A percentile compares a stretch with the other conserved stretches of the same genome.
These are phyloP conservation scores for Serripes groenlandicus DNA, from an alignment of 2,888 invertebrate species.

Conservation along the genomic window DNA sequence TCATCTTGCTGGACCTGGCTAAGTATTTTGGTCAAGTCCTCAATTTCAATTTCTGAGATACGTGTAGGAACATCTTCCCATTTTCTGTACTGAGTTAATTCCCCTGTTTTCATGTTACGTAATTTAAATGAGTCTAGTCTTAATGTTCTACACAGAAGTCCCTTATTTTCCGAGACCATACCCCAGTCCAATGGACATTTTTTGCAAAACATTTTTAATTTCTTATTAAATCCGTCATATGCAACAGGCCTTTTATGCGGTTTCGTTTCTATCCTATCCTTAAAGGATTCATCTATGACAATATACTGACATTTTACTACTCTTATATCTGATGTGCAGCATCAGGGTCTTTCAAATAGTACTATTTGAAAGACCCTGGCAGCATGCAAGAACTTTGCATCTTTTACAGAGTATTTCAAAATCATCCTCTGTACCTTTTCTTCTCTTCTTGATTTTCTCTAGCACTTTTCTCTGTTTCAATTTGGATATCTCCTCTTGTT, in stretches of 20 bases:
- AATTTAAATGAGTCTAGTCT: no score
- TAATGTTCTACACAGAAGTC: slow-evolving; percentile 35
- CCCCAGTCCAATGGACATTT: slow-evolving; percentile 62
- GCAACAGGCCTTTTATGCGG: slow-evolving; percentile 48
- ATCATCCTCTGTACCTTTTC: slow-evolving; percentile 32
- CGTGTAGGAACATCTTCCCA: no score
- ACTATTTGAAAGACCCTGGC: no score
- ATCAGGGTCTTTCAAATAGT: no score
- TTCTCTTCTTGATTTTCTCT: slow-evolving; percentile 18
- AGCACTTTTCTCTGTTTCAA: slow-evolving; percentile 26
- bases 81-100: no score
- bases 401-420: slow-evolving; percentile 46
- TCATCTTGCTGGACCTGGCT: no score
- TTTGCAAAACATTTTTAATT: no score
- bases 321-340: slow-evolving; percentile 42
- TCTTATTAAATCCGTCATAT: slow-evolving; percentile 56
- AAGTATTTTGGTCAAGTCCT: no score
- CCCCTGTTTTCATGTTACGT: no score
- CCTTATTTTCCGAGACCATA: slow-evolving; percentile 37
- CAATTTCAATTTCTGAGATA: no score
- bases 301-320: slow-evolving; percentile 32
- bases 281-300: slow-evolving; percentile 50
- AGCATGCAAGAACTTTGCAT: slow-evolving; percentile 44
- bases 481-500: slow-evolving; percentile 38
- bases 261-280: slow-evolving; percentile 32